phyloP scores from a whole-genome alignment of 1,140 invertebrate species.

The Formica selysi region DNA sequence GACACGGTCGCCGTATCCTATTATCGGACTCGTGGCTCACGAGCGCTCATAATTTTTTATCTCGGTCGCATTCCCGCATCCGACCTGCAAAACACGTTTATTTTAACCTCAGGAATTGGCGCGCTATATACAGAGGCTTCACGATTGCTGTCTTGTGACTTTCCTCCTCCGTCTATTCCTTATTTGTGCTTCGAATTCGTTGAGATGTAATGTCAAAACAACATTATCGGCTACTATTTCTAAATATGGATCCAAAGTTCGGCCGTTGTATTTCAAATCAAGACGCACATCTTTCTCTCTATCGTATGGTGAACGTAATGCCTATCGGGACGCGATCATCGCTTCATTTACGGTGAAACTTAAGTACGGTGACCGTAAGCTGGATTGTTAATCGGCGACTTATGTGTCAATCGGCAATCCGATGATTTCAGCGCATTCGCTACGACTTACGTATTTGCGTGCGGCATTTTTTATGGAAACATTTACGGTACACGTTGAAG shows the following conservation, averaged over 20 bases:
- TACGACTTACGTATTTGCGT: not conserved
- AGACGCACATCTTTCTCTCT: constrained; percentile 30
- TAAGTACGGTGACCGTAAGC: constrained; percentile 65
- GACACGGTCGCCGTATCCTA: constrained; percentile 55
- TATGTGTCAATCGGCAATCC: constrained; percentile 67
- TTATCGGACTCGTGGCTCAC: constrained; percentile 68
- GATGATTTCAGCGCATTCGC: constrained; percentile 63
- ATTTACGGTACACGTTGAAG: not conserved
- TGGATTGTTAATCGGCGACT: constrained; percentile 68
- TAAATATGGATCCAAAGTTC: constrained; percentile 42
- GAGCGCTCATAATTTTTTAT: constrained; percentile 64
- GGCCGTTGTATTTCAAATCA: constrained; percentile 9
- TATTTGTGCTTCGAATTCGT: not conserved
- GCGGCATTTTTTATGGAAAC: constrained; percentile 14
- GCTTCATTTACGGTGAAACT: constrained; percentile 59
- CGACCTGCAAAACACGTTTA: not conserved
- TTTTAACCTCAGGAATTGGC: not conserved
- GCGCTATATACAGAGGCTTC: not conserved
- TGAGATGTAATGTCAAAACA: constrained; percentile 13
- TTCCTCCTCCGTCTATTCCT: not conserved
- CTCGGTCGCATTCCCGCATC: constrained; percentile 60
- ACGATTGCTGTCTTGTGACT: not conserved
- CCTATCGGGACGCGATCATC: constrained; percentile 64
- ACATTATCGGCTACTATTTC: constrained; percentile 18
- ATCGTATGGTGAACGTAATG: constrained; percentile 45